A percentile compares a stretch with the other conserved stretches of the same genome.
These are phyloP conservation scores for Dromiciops gliroides DNA, from an alignment of 2,113 vertebrate genomes.

Conservation along the genomic window DNA sequence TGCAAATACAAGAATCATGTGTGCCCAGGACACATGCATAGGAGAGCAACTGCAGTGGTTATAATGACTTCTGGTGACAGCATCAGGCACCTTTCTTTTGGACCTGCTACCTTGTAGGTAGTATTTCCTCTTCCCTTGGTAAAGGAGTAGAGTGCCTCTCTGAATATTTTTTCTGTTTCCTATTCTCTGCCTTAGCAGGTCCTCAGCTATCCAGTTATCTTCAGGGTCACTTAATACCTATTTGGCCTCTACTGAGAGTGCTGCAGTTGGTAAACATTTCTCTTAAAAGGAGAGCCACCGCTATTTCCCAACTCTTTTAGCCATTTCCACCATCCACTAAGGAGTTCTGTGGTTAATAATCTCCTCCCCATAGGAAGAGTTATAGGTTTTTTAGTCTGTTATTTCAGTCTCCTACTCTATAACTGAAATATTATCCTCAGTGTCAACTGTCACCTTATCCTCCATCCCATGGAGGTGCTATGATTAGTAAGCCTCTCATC, in stretches of 20 bases:
- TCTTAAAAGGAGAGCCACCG: background rate
- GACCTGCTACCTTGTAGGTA: background rate
- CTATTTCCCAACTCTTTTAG: background rate
- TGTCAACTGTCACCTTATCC: background rate
- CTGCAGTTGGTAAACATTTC: background rate
- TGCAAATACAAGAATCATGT: background rate
- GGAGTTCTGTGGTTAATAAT: background rate
- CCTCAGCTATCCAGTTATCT: background rate
- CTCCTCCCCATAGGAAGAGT: background rate
- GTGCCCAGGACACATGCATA: background rate
- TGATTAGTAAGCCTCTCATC: background rate
- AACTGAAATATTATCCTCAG: background rate
- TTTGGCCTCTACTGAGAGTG: background rate
- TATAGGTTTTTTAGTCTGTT: background rate
- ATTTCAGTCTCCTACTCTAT: background rate
- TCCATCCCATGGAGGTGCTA: background rate
- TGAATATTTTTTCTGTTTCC: background rate
- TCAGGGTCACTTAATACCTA: background rate
- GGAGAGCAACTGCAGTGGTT: background rate
- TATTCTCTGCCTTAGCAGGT: background rate
- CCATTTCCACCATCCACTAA: background rate
- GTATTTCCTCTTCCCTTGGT: background rate
- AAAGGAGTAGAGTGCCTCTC: background rate
- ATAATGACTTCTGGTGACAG: background rate
- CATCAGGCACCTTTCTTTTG: background rate